These are phyloP conservation scores for Clanis bilineata DNA, from an alignment of 2,888 invertebrate genomes.

Conservation along the genomic window DNA sequence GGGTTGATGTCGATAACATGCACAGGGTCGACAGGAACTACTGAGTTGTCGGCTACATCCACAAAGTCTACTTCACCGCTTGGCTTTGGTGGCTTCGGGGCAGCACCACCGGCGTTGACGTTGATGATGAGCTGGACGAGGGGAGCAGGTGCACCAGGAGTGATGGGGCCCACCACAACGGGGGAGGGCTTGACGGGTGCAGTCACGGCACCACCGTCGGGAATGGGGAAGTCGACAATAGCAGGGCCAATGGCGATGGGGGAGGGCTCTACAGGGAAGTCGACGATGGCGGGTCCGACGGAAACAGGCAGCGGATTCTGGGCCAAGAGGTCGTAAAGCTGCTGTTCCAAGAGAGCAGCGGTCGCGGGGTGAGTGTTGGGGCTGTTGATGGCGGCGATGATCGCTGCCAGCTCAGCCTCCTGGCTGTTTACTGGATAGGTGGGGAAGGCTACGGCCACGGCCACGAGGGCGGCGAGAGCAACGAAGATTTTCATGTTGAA, in stretches of 20 bases:
- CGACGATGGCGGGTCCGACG: neutral
- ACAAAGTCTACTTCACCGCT: too few species aligned
- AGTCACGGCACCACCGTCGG: conserved; percentile 27
- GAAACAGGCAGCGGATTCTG: too few species aligned
- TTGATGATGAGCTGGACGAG: conserved; percentile 44
- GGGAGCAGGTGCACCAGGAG: conserved; percentile 31
- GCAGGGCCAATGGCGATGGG: conserved; percentile 32
- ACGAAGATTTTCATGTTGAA: too few species aligned
- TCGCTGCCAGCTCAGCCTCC: conserved; percentile 39
- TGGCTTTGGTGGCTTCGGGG: conserved; percentile 18
- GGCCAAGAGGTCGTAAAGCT: conserved; percentile 41
- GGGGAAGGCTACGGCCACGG: conserved; percentile 45
- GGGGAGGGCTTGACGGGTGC: conserved; percentile 19
- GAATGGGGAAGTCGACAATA: conserved; percentile 32
- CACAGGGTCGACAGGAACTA: conserved; percentile 25
- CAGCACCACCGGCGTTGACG: conserved; percentile 32
- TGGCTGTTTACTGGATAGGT: conserved; percentile 32
- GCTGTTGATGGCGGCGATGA: conserved; percentile 54
- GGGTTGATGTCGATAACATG: conserved; percentile 19
- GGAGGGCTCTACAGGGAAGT: too few species aligned
- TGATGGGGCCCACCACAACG: conserved; percentile 10
- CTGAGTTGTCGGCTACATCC: too few species aligned
- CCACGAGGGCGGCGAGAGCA: conserved; percentile 32
- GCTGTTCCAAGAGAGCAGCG: conserved; percentile 45
- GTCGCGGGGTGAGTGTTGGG: conserved; percentile 57